Percentiles rank a stretch among this genome's conserved stretches.
phyloP scores from a whole-genome alignment of 2,797 vertebrate genomes.

The Aldrovandia affinis region DNA sequence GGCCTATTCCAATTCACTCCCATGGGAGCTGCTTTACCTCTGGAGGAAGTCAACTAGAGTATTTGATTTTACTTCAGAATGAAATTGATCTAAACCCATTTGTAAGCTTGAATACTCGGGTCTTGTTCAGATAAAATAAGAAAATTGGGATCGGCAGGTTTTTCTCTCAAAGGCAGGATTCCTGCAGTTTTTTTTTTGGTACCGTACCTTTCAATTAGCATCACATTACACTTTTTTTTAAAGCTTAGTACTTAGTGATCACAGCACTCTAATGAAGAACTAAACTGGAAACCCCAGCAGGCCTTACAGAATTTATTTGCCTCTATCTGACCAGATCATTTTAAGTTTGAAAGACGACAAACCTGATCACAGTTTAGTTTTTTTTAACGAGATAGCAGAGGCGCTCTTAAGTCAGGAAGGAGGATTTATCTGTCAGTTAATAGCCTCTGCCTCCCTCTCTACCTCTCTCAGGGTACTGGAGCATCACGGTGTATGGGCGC shows the following conservation, averaged over 20 bases:
- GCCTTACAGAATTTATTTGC: not conserved
- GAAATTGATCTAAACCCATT: not conserved
- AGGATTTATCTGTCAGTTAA: not conserved
- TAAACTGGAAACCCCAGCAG: not conserved
- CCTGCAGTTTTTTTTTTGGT: not conserved
- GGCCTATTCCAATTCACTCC: not conserved
- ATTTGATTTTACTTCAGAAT: not conserved
- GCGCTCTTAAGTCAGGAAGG: not conserved
- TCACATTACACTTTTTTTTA: not conserved
- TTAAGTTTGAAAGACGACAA: not conserved
- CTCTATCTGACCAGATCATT: not conserved
- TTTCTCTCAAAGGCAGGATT: not conserved
- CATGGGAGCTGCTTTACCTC: not conserved
- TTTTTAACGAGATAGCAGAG: not conserved
- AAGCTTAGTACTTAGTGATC: not conserved
- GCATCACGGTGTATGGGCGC: constrained; percentile 88
- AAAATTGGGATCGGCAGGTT: not conserved
- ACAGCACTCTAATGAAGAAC: not conserved
- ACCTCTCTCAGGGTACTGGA: constrained; percentile 84
- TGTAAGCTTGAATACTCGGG: not conserved
- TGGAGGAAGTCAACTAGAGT: not conserved
- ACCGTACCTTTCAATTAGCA: not conserved
- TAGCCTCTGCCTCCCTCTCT: not conserved
- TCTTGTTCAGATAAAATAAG: not conserved
- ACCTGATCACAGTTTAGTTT: not conserved